Conservation (phyloP, 2,797 vertebrate species). For the Acanthis flammea region DNA sequence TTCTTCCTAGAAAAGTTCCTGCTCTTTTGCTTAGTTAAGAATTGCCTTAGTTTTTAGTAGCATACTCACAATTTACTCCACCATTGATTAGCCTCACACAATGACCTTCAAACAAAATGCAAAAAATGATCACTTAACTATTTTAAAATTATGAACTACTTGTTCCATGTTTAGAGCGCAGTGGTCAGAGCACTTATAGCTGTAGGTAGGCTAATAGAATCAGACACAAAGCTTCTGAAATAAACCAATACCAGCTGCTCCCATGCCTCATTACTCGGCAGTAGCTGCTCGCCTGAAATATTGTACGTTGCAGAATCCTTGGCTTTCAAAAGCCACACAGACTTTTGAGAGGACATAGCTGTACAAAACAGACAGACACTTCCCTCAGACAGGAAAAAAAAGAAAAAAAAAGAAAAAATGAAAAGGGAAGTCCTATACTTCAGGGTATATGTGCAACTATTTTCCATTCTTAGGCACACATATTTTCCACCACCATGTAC, state of each 20-base stretch:
- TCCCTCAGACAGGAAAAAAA: background rate
- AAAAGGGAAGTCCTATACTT: background rate
- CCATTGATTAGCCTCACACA: constrained; percentile 20
- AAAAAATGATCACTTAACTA: constrained; percentile 47
- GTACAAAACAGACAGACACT: constrained; percentile 37
- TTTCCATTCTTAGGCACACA: constrained; percentile 56
- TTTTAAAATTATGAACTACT: constrained; percentile 63
- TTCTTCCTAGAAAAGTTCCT: constrained; percentile 76
- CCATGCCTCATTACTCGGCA: constrained; percentile 67
- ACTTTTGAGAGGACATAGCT: constrained; percentile 64
- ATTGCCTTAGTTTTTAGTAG: constrained; percentile 13
- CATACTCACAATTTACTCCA: constrained; percentile 16
- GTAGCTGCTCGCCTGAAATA: constrained; percentile 60
- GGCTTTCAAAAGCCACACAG: constrained; percentile 60
- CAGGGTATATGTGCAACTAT: constrained; percentile 46
- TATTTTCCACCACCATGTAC: constrained; percentile 55
- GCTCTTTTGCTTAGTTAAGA: constrained; percentile 17
- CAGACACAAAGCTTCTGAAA: constrained; percentile 71
- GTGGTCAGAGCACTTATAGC: constrained; percentile 59
- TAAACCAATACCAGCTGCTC: constrained; percentile 73
- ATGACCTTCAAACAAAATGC: constrained; percentile 33
- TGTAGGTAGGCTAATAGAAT: constrained; percentile 70
- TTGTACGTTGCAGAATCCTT: constrained; percentile 17
- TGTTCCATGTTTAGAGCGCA: constrained; percentile 41
- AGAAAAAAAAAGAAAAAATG: background rate